phyloP scores from a whole-genome alignment of 2,888 invertebrate genomes.

The Leptogaster cylindrica region DNA sequence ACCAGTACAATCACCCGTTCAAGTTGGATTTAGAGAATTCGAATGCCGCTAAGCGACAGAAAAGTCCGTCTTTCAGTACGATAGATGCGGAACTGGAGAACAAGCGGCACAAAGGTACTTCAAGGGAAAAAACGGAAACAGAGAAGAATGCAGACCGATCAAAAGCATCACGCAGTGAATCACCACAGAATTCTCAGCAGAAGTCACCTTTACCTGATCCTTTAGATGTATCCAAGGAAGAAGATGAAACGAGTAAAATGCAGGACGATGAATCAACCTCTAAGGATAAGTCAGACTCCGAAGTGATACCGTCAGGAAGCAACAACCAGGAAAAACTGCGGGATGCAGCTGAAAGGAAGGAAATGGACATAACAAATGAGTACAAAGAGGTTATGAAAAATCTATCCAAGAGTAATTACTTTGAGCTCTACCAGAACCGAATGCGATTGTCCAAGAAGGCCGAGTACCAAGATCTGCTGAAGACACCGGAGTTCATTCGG shows the following conservation, averaged over 20 bases:
- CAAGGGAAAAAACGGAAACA: slow-evolving; percentile 1
- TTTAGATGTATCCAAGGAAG: too few species aligned
- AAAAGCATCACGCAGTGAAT: background rate
- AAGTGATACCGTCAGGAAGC: too few species aligned
- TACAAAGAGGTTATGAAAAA: slow-evolving; percentile 53
- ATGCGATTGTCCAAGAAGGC: slow-evolving; percentile 56
- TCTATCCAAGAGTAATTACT: slow-evolving; percentile 55
- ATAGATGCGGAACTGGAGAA: background rate
- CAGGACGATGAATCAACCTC: background rate
- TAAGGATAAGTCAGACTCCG: background rate
- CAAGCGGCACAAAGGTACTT: background rate
- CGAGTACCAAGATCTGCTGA: slow-evolving; percentile 62
- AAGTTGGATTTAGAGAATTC: slow-evolving; percentile 49
- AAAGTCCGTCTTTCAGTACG: background rate
- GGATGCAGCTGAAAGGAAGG: slow-evolving; percentile 49
- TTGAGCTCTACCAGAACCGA: slow-evolving; percentile 54
- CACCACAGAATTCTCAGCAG: too few species aligned
- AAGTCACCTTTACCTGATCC: too few species aligned
- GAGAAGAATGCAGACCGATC: background rate
- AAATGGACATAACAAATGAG: slow-evolving; percentile 52
- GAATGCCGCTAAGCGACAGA: slow-evolving; percentile 39
- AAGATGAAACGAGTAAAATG: background rate
- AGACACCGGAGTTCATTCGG: slow-evolving; percentile 68
- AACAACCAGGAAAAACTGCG: slow-evolving; percentile 8
- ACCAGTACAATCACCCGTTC: slow-evolving; percentile 78